Evolutionary conservation across 2,797 vertebrate species (phyloP), one percentile per base, ranked within the genome.

Genomic region (Selene dorsalis): DNA sequence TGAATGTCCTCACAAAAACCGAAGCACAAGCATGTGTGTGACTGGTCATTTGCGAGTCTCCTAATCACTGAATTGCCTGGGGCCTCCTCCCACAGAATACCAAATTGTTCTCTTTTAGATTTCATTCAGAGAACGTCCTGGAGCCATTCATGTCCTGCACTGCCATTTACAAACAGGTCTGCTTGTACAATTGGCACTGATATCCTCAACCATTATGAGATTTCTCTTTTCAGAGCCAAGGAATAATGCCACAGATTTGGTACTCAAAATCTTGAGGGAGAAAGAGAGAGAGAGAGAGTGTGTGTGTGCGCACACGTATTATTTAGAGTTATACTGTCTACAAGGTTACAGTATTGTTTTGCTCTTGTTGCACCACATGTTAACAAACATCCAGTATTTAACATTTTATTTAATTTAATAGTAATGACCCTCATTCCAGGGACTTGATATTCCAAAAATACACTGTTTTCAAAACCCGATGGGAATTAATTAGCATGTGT

Each of bases 71-170:
- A 18, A 3, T 38, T 53, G 73, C 77, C 85, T 60, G 55, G 6
- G 4, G 87, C 75, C 10, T 68, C 59, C 66, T 82, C 22, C 20
- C 55, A 57, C 24, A 79, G 35, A 84, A 75, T 53, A 75, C 28
- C 43, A 84, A 82, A 81, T 52, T 74, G 58, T 63, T 76, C 74
- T 78, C 62, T 84, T 58, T 84, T 58, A 57, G 59, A 62, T 75
- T 87, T 81, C 52, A 70, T 85, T 69, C 75, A 75, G 77, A 57
- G 52, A 62, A 65, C 52, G 72, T 87, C 73, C 35, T 8, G 13
- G 20, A 75, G 58, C 58, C 41, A 60, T 73, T 89, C 22, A 75
- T 39, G 65, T 71, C 62, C 55, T 64, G 7, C 69, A 32, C 22
- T 39, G 43, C 67, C 77, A 78, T 69, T 84, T 79, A 11, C 64